Base-by-base conservation (phyloP, 2,888 invertebrate species). In the Hemistola chrysoprasaria region DNA sequence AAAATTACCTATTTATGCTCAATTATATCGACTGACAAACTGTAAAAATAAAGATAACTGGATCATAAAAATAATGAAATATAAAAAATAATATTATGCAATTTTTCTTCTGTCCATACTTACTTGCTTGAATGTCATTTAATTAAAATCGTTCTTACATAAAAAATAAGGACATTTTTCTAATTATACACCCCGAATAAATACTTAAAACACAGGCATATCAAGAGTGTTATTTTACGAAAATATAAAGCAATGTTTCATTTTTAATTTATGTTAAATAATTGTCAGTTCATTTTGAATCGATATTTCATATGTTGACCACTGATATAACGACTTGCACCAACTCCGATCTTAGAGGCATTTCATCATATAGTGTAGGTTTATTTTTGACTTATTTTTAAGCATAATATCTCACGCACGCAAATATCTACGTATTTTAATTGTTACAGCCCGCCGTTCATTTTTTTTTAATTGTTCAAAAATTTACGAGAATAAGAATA, bases 1-100 rank as follows among this genome's bases (percentile, higher is more conserved):
- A 36, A 28, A 25, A 40, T 67, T 64, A 16, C 16, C 16, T 16
- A 56, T 66, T 71, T 71, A 71, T 82, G 86, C 87, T 88, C 86
- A 87, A 86, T 79, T 74, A 79, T 84, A 85, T 84, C 80, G 85
- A 86, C 86, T 85, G 87, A 87, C 85, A 85, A 85, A 85, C 78
- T 85, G 70, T 81, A 79, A 78, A 73, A 78, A 69, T 65, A 66
- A 68, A 71, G 69, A 59, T 77, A 74, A 70, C 48, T 38, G 47
- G 26, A 39, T 50, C 49, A 39, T 46, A 41, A 16, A 34, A 44
- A 37, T 31, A 40, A 29, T 38, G 41, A 16, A 4, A 16, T 16
- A 16, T 16, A 16, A 2, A 4, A 4, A 16, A 16, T 16, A 16
- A 16, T 16, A n/a, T n/a, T n/a, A n/a, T n/a, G n/a, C n/a, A n/a